Percentiles rank a stretch among this genome's conserved stretches.
These are phyloP conservation scores for Vulpes vulpes DNA, from an alignment of 2,113 vertebrate species.

Conservation along the genomic window DNA sequence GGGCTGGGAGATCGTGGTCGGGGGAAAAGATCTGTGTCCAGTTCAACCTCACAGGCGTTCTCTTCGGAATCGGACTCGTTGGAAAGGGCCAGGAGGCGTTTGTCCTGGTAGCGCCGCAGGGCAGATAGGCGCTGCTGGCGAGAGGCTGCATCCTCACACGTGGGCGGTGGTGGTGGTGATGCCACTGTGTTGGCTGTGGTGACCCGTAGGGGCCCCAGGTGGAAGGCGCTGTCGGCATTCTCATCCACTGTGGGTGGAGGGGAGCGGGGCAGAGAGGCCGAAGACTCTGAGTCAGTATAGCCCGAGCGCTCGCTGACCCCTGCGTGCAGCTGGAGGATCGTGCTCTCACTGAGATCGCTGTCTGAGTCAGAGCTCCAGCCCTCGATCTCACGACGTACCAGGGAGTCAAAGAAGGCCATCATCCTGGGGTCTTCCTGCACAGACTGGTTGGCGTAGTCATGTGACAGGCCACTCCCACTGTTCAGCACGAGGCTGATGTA, in stretches of 20 bases:
- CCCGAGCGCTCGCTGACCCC: conserved; percentile 91
- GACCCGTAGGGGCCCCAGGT: conserved; percentile 87
- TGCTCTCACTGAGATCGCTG: conserved; percentile 96
- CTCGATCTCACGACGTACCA: conserved; percentile 98
- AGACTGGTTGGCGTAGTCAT: conserved; percentile 98
- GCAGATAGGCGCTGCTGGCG: conserved; percentile 90
- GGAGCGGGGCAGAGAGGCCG: conserved; percentile 90
- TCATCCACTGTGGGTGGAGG: conserved; percentile 87
- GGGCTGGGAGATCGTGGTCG: conserved; percentile 96
- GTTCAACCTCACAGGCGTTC: conserved; percentile 89
- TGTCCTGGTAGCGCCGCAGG: conserved; percentile 91
- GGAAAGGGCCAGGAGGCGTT: conserved; percentile 92
- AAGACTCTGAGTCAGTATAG: conserved; percentile 94
- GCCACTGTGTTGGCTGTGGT: conserved; percentile 76
- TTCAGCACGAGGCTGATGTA: conserved; percentile 99
- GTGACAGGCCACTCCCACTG: conserved; percentile 97
- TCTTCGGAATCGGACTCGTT: conserved; percentile 95
- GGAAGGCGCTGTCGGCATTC: conserved; percentile 87
- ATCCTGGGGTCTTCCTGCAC: conserved; percentile 98
- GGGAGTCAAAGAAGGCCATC: conserved; percentile 99
- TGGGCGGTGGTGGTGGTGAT: conserved; percentile 75
- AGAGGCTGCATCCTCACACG: conserved; percentile 86
- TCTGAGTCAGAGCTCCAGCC: conserved; percentile 99
- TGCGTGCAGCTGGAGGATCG: conserved; percentile 96
- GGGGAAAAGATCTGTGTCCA: conserved; percentile 94